Base-by-base conservation (phyloP, 2,888 invertebrate species). In the Chaetoderma sp. region DNA sequence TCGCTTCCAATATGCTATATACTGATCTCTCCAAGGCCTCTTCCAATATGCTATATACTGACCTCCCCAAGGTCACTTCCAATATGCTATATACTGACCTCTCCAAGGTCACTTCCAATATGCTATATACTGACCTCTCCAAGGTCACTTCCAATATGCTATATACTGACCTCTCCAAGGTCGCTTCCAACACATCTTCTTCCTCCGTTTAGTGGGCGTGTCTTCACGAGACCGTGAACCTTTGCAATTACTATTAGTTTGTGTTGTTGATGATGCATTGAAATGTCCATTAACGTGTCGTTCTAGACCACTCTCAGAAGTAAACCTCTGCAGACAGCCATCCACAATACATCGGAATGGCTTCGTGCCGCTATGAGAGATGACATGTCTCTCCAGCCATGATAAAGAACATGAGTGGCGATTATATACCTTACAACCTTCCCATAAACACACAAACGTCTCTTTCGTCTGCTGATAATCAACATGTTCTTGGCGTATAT, bases 331-430 rank as follows among this genome's bases (percentile, higher is more conserved):
- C 91, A 86, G 94, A 88, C 97, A 98, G 79, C 95, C 93, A 83
- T 95, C 95, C 77, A 98, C 94, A 86, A 97, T 96, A 88, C 97
- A 98, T 81, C 94, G 92, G 89, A 95, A 96, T 27, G 96, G 96
- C 86, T 96, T 96, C 87, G 93, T 95, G 49, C 95, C 95, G 63
- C 93, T 93, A 87, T 97, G 97, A 0, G 93, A 93, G 55, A 95
- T 88, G 49, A 96, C 93, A 88, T 97, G 97, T 52, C 96, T 90
- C 86, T 96, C 95, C 74, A 97, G 88, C 97, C 97, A 98, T 62
- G 94, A 92, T 61, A 94, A 90, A 5, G 96, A 96, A 84, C 95
- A 95, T 8, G 96, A 96, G 36, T 93, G 92, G 84, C 94, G 93
- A 74, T 94, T 94, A 83, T 94, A 95, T 45, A 97, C 97, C 86